Conservation (phyloP, 2,888 invertebrate species). For the Yponomeuta malinellus region DNA sequence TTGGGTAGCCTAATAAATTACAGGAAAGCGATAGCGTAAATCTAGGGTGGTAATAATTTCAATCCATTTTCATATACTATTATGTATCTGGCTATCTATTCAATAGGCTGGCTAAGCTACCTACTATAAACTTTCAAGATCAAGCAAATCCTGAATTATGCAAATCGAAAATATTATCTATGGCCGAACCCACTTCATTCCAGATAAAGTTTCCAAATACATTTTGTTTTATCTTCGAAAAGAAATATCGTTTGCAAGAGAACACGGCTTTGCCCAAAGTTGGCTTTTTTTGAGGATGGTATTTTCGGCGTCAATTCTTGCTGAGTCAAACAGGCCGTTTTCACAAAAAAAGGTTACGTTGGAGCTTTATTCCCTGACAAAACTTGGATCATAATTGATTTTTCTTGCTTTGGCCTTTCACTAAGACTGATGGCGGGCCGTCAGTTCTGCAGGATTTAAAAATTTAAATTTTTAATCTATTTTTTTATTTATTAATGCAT, state of each 20-base stretch:
- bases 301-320: too few species aligned
- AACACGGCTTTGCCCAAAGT: background rate
- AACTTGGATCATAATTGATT: too few species aligned
- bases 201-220: background rate
- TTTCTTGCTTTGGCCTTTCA: too few species aligned
- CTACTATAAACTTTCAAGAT: background rate
- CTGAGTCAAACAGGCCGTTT: too few species aligned
- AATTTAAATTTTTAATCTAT: too few species aligned
- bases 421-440: too few species aligned
- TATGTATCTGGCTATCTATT: background rate
- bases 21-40: background rate
- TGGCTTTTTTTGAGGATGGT: background rate
- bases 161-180: constrained; percentile 7
- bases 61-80: too few species aligned
- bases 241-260: background rate
- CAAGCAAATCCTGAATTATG: background rate
- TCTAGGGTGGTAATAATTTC: background rate
- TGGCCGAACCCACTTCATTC: background rate
- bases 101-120: background rate
- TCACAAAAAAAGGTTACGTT: too few species aligned
- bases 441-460: too few species aligned
- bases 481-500: too few species aligned
- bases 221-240: constrained; percentile 2
- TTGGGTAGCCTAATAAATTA: background rate
- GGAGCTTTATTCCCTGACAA: too few species aligned